phyloP scores from a whole-genome alignment of 2,888 invertebrate species.

The Pterostichus madidus region DNA sequence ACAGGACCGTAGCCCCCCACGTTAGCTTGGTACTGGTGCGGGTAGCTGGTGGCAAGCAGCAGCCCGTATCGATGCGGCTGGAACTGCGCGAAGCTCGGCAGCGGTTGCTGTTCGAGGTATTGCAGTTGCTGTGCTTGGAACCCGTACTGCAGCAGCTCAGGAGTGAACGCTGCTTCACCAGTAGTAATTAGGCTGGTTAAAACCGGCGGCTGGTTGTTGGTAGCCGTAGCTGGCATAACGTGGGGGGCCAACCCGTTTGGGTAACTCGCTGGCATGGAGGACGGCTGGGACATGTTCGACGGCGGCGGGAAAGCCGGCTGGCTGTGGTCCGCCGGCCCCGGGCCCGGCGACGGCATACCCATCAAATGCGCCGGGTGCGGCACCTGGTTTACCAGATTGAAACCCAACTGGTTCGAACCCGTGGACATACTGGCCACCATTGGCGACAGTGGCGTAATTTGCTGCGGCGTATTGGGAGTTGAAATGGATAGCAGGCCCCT shows the following conservation, averaged over 20 bases:
- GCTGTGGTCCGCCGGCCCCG: constrained; percentile 73
- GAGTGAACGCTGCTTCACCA: constrained; percentile 81
- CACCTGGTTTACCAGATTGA: constrained; percentile 77
- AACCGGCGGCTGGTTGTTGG: constrained; percentile 77
- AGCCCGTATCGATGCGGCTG: constrained; percentile 76
- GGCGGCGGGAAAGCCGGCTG: constrained; percentile 76
- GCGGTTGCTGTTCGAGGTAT: constrained; percentile 76
- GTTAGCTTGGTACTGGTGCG: constrained; percentile 80
- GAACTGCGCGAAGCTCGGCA: constrained; percentile 85
- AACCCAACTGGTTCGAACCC: constrained; percentile 74
- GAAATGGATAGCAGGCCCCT: constrained; percentile 94
- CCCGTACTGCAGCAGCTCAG: constrained; percentile 77
- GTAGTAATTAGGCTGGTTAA: constrained; percentile 86
- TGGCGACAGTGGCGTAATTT: constrained; percentile 76
- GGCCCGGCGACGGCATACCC: constrained; percentile 69
- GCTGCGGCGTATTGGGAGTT: constrained; percentile 83
- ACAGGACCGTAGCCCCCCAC: constrained; percentile 86
- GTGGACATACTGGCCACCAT: constrained; percentile 79
- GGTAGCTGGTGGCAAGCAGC: constrained; percentile 81
- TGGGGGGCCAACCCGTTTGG: constrained; percentile 93
- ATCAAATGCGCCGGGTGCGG: constrained; percentile 74
- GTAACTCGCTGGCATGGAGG: constrained; percentile 81
- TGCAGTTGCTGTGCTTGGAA: constrained; percentile 76
- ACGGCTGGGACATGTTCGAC: constrained; percentile 74
- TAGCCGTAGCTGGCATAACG: constrained; percentile 87